phyloP scores from a whole-genome alignment of 2,888 invertebrate species.

The Tholera decimalis region DNA sequence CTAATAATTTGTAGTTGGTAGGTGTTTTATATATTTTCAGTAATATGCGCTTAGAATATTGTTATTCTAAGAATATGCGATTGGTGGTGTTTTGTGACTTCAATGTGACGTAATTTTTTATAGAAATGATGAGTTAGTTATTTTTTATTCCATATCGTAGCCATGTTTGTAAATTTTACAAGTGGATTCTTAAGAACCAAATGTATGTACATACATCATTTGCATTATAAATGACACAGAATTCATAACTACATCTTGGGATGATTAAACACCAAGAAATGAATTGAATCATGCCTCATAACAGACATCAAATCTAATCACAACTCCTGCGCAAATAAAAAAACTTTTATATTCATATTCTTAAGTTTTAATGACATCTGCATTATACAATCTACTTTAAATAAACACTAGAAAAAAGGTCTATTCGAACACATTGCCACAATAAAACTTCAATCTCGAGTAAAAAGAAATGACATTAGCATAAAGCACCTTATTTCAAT shows the following conservation, averaged over 20 bases:
- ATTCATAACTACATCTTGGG: background rate
- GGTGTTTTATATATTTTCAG: too few relatives aligned
- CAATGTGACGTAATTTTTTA: too few relatives aligned
- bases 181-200: too few relatives aligned
- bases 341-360: constrained; percentile 52
- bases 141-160: too few relatives aligned
- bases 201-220: too few relatives aligned
- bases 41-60: too few relatives aligned
- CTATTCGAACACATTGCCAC: constrained; percentile 84
- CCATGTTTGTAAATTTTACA: too few relatives aligned
- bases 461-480: constrained; percentile 34
- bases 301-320: constrained; percentile 14
- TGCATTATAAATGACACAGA: too few relatives aligned
- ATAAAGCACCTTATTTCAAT: constrained; percentile 58
- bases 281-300: constrained; percentile 11
- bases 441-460: constrained; percentile 73
- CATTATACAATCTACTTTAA: constrained; percentile 82
- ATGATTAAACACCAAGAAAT: background rate
- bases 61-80: too few relatives aligned
- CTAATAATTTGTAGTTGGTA: too few relatives aligned
- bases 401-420: constrained; percentile 79
- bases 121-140: too few relatives aligned
- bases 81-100: too few relatives aligned
- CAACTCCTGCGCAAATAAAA: constrained; percentile 1
- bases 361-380: constrained; percentile 79